These are phyloP conservation scores for Erythrocercus mccallii DNA, from an alignment of 2,113 vertebrate genomes.

Conservation along the genomic window DNA sequence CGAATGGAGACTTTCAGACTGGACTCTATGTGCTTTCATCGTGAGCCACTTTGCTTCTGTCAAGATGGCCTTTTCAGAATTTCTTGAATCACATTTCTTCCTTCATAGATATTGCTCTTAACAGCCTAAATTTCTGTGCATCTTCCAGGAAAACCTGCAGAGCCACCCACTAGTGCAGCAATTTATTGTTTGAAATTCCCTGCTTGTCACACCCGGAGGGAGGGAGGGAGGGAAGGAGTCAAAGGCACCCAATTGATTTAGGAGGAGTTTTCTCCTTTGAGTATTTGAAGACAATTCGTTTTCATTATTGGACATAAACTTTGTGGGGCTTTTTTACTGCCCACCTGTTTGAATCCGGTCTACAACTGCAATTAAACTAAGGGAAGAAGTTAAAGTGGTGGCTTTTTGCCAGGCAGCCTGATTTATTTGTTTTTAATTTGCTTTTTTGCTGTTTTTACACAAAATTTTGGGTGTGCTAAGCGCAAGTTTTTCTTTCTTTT, in stretches of 20 bases:
- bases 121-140: background rate
- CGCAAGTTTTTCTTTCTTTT: background rate
- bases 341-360: background rate
- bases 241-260: background rate
- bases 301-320: background rate
- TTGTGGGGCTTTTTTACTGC: background rate
- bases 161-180: background rate
- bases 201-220: background rate
- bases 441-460: background rate
- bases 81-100: background rate
- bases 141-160: background rate
- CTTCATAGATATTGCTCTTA: background rate
- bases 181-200: background rate
- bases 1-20: background rate
- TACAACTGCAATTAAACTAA: background rate
- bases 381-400: background rate
- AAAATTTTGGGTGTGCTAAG: background rate
- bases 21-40: accelerated
- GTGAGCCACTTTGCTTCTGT: background rate
- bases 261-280: background rate
- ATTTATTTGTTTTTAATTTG: background rate
- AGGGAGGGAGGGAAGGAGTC: background rate
- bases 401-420: background rate
- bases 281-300: background rate
- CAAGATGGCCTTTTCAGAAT: background rate